Evolutionary conservation across 2,113 vertebrate genomes (phyloP).

Genomic region (Butorides virescens): DNA sequence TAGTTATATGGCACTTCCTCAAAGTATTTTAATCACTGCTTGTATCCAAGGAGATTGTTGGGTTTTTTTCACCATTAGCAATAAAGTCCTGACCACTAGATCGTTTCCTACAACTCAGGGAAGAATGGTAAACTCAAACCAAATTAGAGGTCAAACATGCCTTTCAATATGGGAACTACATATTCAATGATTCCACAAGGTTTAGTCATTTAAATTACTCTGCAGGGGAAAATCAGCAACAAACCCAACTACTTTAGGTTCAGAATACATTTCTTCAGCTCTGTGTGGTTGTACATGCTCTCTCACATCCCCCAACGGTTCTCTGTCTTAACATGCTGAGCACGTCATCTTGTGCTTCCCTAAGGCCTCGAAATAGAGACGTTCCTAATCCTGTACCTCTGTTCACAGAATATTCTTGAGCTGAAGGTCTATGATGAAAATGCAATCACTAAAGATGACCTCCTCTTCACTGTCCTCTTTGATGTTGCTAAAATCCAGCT

Average conservation of each 20-base stretch:
- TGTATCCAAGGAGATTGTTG: neutral
- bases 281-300: neutral
- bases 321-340: neutral
- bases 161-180: neutral
- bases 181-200: neutral
- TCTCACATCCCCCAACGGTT: neutral
- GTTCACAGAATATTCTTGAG: constrained; percentile 76
- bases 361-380: neutral
- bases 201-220: neutral
- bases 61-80: neutral
- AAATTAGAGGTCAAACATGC: neutral
- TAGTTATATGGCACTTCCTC: neutral
- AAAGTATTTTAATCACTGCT: neutral
- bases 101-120: neutral
- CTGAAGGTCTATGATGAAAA: constrained; percentile 74
- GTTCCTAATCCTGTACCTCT: neutral
- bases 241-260: neutral
- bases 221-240: neutral
- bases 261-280: neutral
- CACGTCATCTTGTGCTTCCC: neutral
- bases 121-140: neutral
- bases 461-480: constrained; percentile 67
- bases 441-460: constrained; percentile 49
- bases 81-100: neutral
- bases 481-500: constrained; percentile 72